Evolutionary conservation across 2,113 vertebrate species (phyloP).

Genomic region (Odontophorus gujanensis): DNA sequence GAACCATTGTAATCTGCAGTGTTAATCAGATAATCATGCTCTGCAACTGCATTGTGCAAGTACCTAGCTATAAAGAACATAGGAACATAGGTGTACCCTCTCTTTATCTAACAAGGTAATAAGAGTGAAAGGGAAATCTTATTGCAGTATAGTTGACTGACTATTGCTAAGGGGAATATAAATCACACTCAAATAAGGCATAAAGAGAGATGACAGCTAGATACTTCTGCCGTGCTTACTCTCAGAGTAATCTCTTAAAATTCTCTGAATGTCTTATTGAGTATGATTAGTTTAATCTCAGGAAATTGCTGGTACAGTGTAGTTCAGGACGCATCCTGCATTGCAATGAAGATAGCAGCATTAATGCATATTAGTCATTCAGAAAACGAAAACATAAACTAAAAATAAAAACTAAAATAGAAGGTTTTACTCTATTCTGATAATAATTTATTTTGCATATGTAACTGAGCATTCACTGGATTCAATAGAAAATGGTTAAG

Average conservation of each 20-base stretch:
- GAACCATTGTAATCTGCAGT: not conserved
- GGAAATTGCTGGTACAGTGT: not conserved
- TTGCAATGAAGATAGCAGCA: not conserved
- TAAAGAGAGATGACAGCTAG: not conserved
- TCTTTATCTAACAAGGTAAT: not conserved
- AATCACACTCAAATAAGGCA: not conserved
- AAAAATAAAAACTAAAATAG: no score
- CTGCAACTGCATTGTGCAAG: not conserved
- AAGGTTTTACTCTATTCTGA: not conserved
- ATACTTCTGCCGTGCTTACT: not conserved
- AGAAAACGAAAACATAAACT: not conserved
- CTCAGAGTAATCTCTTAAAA: not conserved
- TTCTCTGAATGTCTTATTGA: not conserved
- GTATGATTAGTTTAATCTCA: not conserved
- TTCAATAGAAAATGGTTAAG: not conserved
- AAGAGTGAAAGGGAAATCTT: not conserved
- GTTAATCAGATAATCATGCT: not conserved
- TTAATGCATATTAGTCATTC: not conserved
- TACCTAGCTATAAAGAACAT: not conserved
- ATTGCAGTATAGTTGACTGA: not conserved
- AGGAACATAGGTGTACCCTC: rapidly evolving
- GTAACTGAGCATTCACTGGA: not conserved
- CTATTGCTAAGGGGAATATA: not conserved
- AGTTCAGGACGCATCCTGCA: not conserved
- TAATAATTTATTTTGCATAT: not conserved